Percentiles rank a stretch among this genome's conserved stretches.
phyloP scores from a whole-genome alignment of 2,113 vertebrate genomes.

The Petrocephalus zakoni region DNA sequence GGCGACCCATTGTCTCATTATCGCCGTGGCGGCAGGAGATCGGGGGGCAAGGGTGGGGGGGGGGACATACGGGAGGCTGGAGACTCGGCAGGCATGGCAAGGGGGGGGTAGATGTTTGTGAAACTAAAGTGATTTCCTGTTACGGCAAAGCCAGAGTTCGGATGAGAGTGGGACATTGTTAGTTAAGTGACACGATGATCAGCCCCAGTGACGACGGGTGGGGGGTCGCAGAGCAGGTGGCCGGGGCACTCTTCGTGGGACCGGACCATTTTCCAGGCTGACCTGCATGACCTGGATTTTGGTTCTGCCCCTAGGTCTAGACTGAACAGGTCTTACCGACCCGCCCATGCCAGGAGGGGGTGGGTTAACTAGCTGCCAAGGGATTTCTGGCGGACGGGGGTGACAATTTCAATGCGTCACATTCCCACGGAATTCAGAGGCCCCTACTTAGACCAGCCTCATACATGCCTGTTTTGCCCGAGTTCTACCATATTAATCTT shows the following conservation, averaged over 20 bases:
- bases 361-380: neutral
- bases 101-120: neutral
- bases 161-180: neutral
- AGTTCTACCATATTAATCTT: slow-evolving; percentile 34
- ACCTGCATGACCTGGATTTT: neutral
- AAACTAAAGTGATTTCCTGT: slow-evolving; percentile 1
- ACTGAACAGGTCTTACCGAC: neutral
- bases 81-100: neutral
- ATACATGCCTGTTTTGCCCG: slow-evolving; percentile 29
- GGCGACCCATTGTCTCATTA: slow-evolving; percentile 41
- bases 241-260: neutral
- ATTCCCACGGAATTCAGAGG: neutral
- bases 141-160: neutral
- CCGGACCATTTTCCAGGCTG: neutral
- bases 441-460: neutral
- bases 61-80: neutral
- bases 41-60: neutral
- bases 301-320: neutral
- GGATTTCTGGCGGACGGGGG: neutral
- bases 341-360: neutral
- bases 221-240: neutral
- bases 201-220: neutral
- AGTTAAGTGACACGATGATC: neutral
- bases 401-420: neutral
- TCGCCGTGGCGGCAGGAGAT: slow-evolving; percentile 23